These are phyloP conservation scores for Vulpes vulpes DNA, from an alignment of 2,113 vertebrate genomes.

Conservation along the genomic window DNA sequence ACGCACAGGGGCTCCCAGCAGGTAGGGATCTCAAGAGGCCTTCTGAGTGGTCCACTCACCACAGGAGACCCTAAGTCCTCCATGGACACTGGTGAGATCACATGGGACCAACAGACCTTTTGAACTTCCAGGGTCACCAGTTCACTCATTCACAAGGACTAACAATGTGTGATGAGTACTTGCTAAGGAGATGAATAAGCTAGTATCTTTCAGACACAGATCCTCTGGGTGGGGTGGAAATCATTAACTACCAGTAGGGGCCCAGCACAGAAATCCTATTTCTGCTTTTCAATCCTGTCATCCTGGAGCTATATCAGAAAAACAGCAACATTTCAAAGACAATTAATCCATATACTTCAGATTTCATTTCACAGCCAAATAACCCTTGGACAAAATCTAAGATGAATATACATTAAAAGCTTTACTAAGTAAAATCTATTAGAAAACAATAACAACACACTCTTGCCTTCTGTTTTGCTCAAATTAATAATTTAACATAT, in stretches of 20 bases:
- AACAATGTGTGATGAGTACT: neutral
- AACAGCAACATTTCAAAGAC: constrained; percentile 26
- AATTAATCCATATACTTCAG: neutral
- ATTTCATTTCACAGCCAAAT: constrained; percentile 22
- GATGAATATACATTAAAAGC: neutral
- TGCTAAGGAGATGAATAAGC: neutral
- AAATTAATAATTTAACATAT: constrained; percentile 56
- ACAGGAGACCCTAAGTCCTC: neutral
- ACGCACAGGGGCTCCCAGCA: neutral
- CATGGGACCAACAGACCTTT: neutral
- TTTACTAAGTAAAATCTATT: constrained; percentile 47
- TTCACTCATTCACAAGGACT: neutral
- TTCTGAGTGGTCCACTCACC: neutral
- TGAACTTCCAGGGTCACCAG: neutral
- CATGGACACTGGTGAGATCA: neutral
- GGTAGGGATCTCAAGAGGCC: neutral
- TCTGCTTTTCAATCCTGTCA: neutral
- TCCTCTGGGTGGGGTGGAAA: neutral
- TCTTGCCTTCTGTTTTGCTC: constrained; percentile 21
- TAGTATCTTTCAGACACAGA: neutral
- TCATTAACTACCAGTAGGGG: neutral
- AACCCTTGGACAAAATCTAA: neutral
- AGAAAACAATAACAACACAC: neutral
- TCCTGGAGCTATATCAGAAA: neutral
- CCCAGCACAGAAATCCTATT: neutral